Evolutionary conservation across 2,797 vertebrate genomes (phyloP).

Genomic region (Lepus townsendii): DNA sequence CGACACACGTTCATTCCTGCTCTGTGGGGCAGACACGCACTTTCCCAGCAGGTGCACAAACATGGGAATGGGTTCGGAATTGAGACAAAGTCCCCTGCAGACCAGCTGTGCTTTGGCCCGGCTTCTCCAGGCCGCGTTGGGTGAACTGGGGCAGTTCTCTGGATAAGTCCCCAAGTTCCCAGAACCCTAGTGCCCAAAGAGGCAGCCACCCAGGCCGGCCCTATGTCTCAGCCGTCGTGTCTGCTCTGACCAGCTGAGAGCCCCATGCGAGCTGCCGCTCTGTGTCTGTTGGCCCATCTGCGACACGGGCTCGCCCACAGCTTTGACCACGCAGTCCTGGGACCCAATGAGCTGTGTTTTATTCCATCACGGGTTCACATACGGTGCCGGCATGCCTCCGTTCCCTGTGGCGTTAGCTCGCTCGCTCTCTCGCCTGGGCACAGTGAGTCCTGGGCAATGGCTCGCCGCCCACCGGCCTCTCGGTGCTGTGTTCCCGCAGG

Average conservation of each 20-base stretch:
- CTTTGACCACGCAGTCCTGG: fast-evolving
- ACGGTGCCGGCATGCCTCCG: neutral
- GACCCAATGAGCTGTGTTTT: no score
- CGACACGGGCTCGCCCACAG: neutral
- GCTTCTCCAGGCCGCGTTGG: neutral
- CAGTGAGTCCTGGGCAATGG: neutral
- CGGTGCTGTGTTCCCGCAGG: constrained; percentile 85
- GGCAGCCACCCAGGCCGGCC: neutral
- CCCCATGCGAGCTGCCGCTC: neutral
- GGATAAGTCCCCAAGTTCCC: neutral
- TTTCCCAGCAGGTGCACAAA: neutral
- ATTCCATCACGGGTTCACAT: fast-evolving
- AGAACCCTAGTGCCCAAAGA: neutral
- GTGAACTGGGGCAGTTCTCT: neutral
- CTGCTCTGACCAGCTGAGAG: neutral
- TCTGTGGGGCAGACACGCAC: neutral
- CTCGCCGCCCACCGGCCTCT: neutral
- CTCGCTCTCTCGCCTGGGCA: no score
- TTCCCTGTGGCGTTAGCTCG: no score
- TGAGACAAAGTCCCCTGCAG: neutral
- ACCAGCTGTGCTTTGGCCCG: neutral
- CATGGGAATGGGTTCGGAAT: neutral
- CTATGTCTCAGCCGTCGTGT: neutral
- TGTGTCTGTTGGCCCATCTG: neutral
- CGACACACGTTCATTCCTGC: neutral